Base-by-base conservation (phyloP, 2,113 vertebrate species). In the Pterocles orientalis region DNA sequence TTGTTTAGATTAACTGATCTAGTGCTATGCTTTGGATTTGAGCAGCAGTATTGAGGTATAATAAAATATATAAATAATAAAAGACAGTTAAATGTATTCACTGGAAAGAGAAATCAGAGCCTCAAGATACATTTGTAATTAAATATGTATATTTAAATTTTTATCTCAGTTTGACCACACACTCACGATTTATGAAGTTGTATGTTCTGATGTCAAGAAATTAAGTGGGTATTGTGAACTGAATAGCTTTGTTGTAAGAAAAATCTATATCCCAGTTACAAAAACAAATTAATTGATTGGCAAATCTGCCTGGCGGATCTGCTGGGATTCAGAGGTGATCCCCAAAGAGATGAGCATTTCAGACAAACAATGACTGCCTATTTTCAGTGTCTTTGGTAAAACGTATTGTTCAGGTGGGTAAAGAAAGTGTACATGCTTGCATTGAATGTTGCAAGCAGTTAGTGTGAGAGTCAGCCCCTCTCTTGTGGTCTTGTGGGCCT, bases 181-280 rank as follows among this genome's bases (percentile, higher is more conserved):
- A 25, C 20, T 53, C 20, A 31, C 72, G 78, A 60, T 61, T 83
- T 78, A 80, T 62, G 36, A 82, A 54, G 72, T 47, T 75, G 13
- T 62, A 61, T 68, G 31, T 57, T 87, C 43, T 54, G 82, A 57
- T 78, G 47, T 57, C 41, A 84, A 81, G 84, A 91, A 89, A 84
- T 61, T 41, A 76, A 77, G 14, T 54, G 47, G 36, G 39, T 78
- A 66, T 68, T 72, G 53, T 71, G 39, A 68, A 45, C 8, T 36
- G 78, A 51, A 69, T 36, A 53, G 26, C 31, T 93, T 78, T 61
- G n/a, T n/a, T 61, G n/a, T 50, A 80, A 57, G 28, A 77, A 89
- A 89, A 94, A 86, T 84, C n/a, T 23, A 23, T 51, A 57, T 57
- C 13, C 34, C 29, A 12, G 47, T 65, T 91, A 53, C 24, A 77